phyloP scores from a whole-genome alignment of 2,888 invertebrate genomes.

The Pantelozetes paolii region DNA sequence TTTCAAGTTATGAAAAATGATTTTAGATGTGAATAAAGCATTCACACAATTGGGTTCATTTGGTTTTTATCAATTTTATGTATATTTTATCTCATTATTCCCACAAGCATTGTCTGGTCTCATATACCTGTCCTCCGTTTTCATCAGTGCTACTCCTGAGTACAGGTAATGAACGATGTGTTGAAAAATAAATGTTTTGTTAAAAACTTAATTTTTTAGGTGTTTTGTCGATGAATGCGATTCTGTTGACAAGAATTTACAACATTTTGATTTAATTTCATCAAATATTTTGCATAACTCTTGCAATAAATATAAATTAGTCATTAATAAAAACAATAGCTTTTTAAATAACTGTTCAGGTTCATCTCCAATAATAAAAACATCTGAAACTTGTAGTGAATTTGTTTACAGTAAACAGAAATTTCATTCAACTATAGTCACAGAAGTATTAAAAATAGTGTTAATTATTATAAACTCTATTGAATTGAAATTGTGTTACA shows the following conservation, averaged over 20 bases:
- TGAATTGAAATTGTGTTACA: neutral
- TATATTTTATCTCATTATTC: constrained; percentile 8
- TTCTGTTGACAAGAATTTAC: too few species aligned
- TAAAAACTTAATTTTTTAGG: neutral
- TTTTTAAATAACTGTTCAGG: too few species aligned
- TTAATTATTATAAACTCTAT: neutral
- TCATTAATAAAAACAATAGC: neutral
- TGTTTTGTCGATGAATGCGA: too few species aligned
- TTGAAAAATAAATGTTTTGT: too few species aligned
- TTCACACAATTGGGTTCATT: constrained; percentile 5
- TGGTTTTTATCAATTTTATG: neutral
- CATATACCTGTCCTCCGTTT: neutral
- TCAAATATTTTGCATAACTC: too few species aligned
- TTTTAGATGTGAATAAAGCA: neutral
- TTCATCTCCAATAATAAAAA: neutral
- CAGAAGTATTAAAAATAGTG: constrained; percentile 9
- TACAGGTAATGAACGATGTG: too few species aligned
- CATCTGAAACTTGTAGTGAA: constrained; percentile 2
- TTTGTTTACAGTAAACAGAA: constrained; percentile 22
- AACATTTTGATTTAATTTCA: too few species aligned
- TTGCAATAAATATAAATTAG: too few species aligned
- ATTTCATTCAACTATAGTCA: constrained; percentile 37
- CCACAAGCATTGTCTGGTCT: constrained; percentile 31
- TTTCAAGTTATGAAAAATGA: too few species aligned
- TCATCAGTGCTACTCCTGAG: constrained; percentile 30